These are phyloP conservation scores for Lagorchestes hirsutus DNA, from an alignment of 2,797 vertebrate genomes.

Conservation along the genomic window DNA sequence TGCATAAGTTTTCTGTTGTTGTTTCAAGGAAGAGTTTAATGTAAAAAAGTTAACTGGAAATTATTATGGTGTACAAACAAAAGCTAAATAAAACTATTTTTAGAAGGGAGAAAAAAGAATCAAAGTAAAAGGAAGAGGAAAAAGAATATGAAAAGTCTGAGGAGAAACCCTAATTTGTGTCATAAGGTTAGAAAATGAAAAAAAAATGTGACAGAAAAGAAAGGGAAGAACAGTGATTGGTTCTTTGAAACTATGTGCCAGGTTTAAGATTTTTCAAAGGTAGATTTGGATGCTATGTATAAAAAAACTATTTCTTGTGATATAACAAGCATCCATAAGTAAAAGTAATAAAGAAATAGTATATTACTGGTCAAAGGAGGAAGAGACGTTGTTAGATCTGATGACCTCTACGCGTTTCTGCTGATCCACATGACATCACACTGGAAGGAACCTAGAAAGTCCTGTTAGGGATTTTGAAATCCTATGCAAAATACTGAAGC, in stretches of 20 bases:
- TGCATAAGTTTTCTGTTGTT: neutral
- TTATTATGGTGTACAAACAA: neutral
- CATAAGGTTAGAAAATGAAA: neutral
- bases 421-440: neutral
- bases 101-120: neutral
- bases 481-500: neutral
- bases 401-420: neutral
- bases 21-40: neutral
- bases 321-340: neutral
- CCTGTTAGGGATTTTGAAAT: neutral
- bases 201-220: neutral
- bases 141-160: neutral
- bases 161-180: neutral
- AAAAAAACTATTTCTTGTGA: neutral
- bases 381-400: neutral
- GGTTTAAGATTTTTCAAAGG: neutral
- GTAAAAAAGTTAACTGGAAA: neutral
- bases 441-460: neutral
- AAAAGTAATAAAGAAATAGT: neutral
- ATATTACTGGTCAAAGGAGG: neutral
- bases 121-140: neutral
- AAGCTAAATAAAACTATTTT: neutral
- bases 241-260: neutral
- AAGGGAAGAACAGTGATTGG: neutral
- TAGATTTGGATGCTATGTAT: neutral